Evolutionary conservation across 2,113 vertebrate genomes (phyloP).

Genomic region (Labeo rohita): DNA sequence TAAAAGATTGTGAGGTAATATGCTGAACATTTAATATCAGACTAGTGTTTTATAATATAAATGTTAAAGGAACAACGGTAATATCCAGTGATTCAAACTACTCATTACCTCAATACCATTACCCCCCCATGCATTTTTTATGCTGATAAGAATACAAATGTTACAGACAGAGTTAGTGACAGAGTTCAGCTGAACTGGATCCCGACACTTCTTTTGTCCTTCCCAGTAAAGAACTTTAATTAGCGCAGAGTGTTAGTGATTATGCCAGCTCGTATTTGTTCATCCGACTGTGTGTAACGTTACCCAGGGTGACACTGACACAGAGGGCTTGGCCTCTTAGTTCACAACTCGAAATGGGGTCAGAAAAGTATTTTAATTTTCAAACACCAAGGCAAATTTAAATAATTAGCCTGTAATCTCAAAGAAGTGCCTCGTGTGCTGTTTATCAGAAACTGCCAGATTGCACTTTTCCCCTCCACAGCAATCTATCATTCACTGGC

Average conservation of each 20-base stretch:
- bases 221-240: not conserved
- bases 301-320: not conserved
- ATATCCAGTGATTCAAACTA: too few species aligned
- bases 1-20: not conserved
- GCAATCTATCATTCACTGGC: conserved; percentile 28
- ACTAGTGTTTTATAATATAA: too few species aligned
- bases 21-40: too few species aligned
- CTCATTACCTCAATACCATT: too few species aligned
- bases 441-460: conserved; percentile 38
- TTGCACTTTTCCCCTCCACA: conserved; percentile 22
- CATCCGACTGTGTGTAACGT: not conserved
- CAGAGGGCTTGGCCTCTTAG: conserved; percentile 8
- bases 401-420: conserved; percentile 35
- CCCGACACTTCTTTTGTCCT: not conserved
- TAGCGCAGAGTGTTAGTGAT: not conserved
- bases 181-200: not conserved
- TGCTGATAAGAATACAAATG: too few species aligned
- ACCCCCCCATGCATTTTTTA: too few species aligned
- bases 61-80: too few species aligned
- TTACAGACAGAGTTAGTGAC: too few species aligned
- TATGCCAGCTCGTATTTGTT: not conserved
- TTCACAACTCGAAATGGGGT: not conserved
- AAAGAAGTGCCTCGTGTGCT: conserved; percentile 3
- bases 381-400: conserved; percentile 3
- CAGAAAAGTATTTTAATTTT: conserved; percentile 25